Conservation (phyloP, 2,888 invertebrate genomes). For the Ectropis crepuscularia region DNA sequence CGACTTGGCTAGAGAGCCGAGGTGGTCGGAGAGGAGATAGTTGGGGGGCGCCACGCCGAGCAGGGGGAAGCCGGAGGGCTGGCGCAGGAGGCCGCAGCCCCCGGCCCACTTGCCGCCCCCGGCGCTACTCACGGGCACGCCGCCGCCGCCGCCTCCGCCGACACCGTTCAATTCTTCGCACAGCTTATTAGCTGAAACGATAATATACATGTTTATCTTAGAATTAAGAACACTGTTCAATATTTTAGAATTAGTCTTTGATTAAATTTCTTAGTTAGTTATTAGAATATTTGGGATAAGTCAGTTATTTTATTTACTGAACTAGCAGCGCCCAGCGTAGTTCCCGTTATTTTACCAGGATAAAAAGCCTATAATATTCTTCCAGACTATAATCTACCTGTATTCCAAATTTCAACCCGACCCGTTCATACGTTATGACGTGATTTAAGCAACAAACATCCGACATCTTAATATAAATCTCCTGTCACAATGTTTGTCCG, state of each 20-base stretch:
- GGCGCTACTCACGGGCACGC: conserved; percentile 66
- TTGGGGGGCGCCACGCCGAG: conserved; percentile 85
- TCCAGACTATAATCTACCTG: too few relatives aligned
- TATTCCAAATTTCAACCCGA: too few relatives aligned
- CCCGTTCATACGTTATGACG: too few relatives aligned
- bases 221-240: conserved; percentile 1
- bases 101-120: conserved; percentile 84
- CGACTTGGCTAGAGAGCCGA: conserved; percentile 84
- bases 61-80: conserved; percentile 85
- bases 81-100: conserved; percentile 86
- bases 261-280: background rate
- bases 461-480: too few relatives aligned
- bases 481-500: too few relatives aligned
- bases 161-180: conserved; percentile 77
- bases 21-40: conserved; percentile 86
- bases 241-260: background rate
- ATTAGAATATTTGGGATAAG: too few relatives aligned
- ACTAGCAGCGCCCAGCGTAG: too few relatives aligned
- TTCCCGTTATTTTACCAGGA: too few relatives aligned
- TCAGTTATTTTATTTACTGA: too few relatives aligned
- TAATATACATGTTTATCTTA: conserved; percentile 27
- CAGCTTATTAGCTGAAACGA: conserved; percentile 73
- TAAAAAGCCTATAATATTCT: too few relatives aligned
- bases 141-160: conserved; percentile 71
- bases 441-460: too few relatives aligned